Evolutionary conservation across 1,140 invertebrate species (phyloP).

Genomic region (Halesus radiatus): DNA sequence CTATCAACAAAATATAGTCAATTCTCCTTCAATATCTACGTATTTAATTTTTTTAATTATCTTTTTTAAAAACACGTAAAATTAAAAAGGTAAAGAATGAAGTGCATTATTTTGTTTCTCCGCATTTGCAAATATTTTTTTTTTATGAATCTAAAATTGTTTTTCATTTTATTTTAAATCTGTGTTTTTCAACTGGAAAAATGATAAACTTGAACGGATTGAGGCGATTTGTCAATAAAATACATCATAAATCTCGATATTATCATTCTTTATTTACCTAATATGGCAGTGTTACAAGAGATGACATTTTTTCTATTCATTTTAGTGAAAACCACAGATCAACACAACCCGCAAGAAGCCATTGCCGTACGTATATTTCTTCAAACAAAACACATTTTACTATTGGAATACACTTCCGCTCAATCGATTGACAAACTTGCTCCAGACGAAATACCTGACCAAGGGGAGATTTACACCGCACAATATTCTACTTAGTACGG

Average conservation of each 20-base stretch:
- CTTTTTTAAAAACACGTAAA: too few species aligned
- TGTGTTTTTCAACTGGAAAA: too few species aligned
- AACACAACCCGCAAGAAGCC: slow-evolving; percentile 56
- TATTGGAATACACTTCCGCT: slow-evolving; percentile 30
- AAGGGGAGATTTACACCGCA: neutral
- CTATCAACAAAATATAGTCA: too few species aligned
- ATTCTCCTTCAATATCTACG: too few species aligned
- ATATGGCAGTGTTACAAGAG: slow-evolving; percentile 58
- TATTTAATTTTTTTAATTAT: too few species aligned
- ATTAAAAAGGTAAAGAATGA: too few species aligned
- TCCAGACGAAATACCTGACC: neutral
- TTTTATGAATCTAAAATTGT: too few species aligned
- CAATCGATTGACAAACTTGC: slow-evolving; percentile 7
- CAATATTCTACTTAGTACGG: neutral
- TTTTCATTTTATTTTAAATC: too few species aligned
- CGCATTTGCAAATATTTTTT: too few species aligned
- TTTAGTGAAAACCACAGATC: slow-evolving; percentile 53
- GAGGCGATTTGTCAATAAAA: neutral
- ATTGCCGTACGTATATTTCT: slow-evolving; percentile 53
- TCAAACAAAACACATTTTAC: slow-evolving; percentile 54
- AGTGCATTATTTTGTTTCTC: too few species aligned
- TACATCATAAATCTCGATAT: slow-evolving; percentile 51
- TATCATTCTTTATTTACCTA: slow-evolving; percentile 59
- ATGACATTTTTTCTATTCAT: slow-evolving; percentile 57
- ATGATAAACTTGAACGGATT: too few species aligned